These are phyloP conservation scores for Diaphora mendica DNA, from an alignment of 2,888 invertebrate species.

Conservation along the genomic window DNA sequence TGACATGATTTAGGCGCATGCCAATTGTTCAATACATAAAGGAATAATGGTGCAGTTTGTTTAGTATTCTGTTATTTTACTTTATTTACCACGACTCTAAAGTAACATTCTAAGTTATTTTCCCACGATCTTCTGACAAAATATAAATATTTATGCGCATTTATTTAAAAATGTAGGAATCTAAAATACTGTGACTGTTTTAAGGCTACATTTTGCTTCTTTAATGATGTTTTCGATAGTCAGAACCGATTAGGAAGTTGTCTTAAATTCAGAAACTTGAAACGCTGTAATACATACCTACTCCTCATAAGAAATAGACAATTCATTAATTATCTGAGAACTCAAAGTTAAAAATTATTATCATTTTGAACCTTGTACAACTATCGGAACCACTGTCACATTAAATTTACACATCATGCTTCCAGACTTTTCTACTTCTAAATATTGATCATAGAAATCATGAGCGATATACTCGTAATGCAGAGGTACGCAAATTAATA, in stretches of 20 bases:
- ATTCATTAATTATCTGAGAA: neutral
- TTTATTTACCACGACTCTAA: neutral
- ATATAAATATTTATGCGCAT: neutral
- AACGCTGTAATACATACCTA: neutral
- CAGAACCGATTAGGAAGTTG: too few species aligned
- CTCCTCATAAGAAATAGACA: neutral
- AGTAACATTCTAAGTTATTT: neutral
- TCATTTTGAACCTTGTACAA: neutral
- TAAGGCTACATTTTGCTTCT: too few species aligned
- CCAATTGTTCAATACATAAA: neutral
- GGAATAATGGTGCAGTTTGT: neutral
- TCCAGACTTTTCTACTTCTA: neutral
- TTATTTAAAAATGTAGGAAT: too few species aligned
- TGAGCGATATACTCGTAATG: neutral
- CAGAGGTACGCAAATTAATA: slow-evolving; percentile 9
- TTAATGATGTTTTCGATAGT: too few species aligned
- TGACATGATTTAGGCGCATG: neutral
- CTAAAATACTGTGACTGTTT: too few species aligned
- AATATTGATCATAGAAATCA: neutral
- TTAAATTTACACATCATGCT: neutral
- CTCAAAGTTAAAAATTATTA: neutral
- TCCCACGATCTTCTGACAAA: neutral
- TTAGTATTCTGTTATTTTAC: neutral
- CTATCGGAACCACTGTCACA: neutral
- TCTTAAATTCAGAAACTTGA: neutral